These are phyloP conservation scores for Globodera rostochiensis DNA, from an alignment of 1,140 invertebrate species.

Conservation along the genomic window DNA sequence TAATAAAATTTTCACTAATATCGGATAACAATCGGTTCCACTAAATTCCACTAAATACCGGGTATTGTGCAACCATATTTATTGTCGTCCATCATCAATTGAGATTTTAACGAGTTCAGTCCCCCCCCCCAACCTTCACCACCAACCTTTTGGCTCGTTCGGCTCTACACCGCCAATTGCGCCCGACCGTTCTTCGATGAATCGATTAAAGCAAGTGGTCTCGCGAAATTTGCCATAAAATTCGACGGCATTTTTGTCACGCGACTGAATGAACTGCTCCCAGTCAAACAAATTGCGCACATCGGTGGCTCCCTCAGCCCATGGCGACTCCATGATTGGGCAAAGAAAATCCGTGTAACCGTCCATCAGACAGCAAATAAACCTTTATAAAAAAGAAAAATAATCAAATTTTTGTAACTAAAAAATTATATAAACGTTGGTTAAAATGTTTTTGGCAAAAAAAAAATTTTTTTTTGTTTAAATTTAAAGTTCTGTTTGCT, in stretches of 20 bases:
- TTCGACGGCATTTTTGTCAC: constrained; percentile 54
- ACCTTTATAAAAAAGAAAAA: constrained; percentile 68
- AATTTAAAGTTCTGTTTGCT: neutral
- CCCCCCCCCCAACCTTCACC: no score
- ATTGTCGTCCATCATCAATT: no score
- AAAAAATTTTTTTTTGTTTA: neutral
- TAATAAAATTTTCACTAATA: no score
- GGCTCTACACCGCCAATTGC: constrained; percentile 10
- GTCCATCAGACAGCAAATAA: constrained; percentile 88
- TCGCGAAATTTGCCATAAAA: constrained; percentile 60
- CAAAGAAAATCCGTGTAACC: constrained; percentile 86
- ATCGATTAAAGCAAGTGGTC: constrained; percentile 71
- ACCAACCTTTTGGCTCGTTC: neutral
- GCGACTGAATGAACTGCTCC: constrained; percentile 74
- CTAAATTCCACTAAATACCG: constrained; percentile 80
- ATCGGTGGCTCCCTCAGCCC: constrained; percentile 83
- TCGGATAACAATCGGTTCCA: constrained; percentile 60
- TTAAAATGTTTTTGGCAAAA: no score
- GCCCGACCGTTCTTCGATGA: constrained; percentile 91
- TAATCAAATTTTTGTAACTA: neutral
- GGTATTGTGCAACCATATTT: constrained; percentile 64
- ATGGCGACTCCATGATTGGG: constrained; percentile 91
- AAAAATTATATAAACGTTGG: constrained; percentile 21
- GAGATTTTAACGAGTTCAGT: neutral
- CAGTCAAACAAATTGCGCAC: constrained; percentile 91